Evolutionary conservation across 2,888 invertebrate species (phyloP).

Genomic region (Heterodera filipjevi): DNA sequence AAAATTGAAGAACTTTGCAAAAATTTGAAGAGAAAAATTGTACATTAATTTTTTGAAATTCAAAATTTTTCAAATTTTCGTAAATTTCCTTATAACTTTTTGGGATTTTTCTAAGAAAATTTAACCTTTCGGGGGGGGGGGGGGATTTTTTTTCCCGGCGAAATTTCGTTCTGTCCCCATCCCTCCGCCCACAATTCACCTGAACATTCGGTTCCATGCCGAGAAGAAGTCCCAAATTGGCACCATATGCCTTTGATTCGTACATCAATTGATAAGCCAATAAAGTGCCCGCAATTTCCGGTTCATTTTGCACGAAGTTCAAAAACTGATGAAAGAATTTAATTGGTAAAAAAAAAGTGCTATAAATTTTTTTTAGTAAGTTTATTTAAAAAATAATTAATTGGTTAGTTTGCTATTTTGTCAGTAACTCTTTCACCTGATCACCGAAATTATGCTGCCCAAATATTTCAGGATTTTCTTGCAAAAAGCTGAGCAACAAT

Average conservation of each 20-base stretch:
- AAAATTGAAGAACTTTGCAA: no score
- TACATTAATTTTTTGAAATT: no score
- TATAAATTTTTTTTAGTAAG: neutral
- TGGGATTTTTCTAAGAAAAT: no score
- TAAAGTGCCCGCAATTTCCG: constrained; percentile 27
- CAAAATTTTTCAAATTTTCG: no score
- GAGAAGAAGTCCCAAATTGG: constrained; percentile 21
- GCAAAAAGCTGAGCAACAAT: neutral
- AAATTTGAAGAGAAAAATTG: no score
- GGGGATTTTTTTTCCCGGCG: no score
- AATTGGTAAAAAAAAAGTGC: neutral
- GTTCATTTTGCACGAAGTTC: constrained; percentile 15
- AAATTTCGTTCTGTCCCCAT: no score
- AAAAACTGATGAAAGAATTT: neutral
- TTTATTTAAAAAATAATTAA: neutral
- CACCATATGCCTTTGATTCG: constrained; percentile 12
- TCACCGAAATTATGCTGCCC: neutral
- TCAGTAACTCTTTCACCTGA: neutral
- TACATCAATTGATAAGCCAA: constrained; percentile 21
- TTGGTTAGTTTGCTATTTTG: neutral
- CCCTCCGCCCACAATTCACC: neutral
- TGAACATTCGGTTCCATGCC: constrained; percentile 24
- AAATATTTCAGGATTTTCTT: constrained; percentile 19
- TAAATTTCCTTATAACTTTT: no score
- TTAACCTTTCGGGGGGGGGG: no score